Base-by-base conservation (phyloP, 1,140 invertebrate species). In the Phymorhynchus buccinoides region DNA sequence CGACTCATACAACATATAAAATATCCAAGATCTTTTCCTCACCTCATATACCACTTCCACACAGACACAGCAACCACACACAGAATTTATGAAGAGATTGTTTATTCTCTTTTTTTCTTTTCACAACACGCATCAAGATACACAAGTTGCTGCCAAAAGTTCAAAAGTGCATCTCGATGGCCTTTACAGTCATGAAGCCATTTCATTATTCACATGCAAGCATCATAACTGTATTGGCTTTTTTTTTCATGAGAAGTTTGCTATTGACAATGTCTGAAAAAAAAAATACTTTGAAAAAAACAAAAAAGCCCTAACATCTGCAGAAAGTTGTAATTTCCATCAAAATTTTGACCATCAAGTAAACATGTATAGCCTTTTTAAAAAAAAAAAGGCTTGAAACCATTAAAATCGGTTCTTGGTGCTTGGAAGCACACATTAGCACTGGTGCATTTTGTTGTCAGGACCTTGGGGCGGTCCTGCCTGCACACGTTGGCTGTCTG, bases 291-390 rank as follows among this genome's bases (percentile, higher is more conserved):
- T 27, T 42, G 9, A 78, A 27, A n/a, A 42, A 18, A 27, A 42
- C 32, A 22, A 42, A 78, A 78, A 78, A 39, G 2, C 77, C 56
- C 22, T 39, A 81, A 32, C 42, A 56, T 66, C 44, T 83, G 22
- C n/a, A 41, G 35, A 83, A 62, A 83, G 39, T 37, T 83, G 27
- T 83, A 44, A 83, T 27, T 81, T 83, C 66, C 81, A 71, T 73
- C 66, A 71, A 83, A 83, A 62, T 68, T 83, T 83, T 71, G 62
- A 71, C 37, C 37, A 52, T 30, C 41, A 80, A 62, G n/a, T 35
- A 66, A 71, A 71, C 39, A 78, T 42, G 41, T n/a, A 79, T 44
- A 75, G 73, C 22, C 35, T 79, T n/a, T n/a, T n/a, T n/a, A n/a
- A n/a, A n/a, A n/a, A n/a, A n/a, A n/a, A n/a, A 48, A 48, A 48